These are phyloP conservation scores for Hypocryptadius cinnamomeus DNA, from an alignment of 2,113 vertebrate species.

Conservation along the genomic window DNA sequence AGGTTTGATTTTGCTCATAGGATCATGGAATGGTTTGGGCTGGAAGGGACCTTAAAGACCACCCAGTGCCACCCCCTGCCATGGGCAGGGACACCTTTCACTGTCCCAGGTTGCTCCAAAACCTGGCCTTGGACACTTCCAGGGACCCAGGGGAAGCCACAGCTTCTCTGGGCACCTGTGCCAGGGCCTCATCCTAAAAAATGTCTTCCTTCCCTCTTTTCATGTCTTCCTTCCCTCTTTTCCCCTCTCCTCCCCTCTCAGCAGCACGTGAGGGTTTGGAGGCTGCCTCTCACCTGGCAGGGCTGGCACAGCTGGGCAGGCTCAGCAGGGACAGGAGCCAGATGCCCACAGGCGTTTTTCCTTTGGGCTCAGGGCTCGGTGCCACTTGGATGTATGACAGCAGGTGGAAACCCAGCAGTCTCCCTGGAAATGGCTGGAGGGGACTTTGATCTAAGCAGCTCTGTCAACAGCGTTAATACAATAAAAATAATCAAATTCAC, in stretches of 20 bases:
- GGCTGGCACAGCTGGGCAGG: not conserved
- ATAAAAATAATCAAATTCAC: slow-evolving; percentile 47
- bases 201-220: not conserved
- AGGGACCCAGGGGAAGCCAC: not conserved
- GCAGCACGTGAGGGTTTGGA: fast-evolving
- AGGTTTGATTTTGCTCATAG: not conserved
- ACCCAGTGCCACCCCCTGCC: not conserved
- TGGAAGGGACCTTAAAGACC: not conserved
- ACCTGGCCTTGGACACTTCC: not conserved
- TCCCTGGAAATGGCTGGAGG: slow-evolving; percentile 36
- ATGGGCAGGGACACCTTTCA: not conserved
- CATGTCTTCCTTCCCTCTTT: not conserved
- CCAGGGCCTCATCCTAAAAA: not conserved
- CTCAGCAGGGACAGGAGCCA: not conserved
- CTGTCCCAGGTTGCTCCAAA: fast-evolving
- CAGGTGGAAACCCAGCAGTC: slow-evolving; percentile 27
- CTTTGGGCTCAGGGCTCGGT: not conserved
- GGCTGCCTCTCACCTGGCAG: not conserved
- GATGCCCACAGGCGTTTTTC: not conserved
- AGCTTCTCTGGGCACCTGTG: not conserved
- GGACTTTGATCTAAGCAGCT: slow-evolving; percentile 45
- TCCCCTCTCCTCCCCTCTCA: not conserved
- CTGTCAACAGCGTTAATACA: slow-evolving; percentile 10
- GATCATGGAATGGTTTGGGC: not conserved
- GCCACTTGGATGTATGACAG: not conserved